Percentiles rank a stretch among this genome's conserved stretches.
Conservation (phyloP, 2,113 vertebrate species). For the Ascaphus truei region DNA sequence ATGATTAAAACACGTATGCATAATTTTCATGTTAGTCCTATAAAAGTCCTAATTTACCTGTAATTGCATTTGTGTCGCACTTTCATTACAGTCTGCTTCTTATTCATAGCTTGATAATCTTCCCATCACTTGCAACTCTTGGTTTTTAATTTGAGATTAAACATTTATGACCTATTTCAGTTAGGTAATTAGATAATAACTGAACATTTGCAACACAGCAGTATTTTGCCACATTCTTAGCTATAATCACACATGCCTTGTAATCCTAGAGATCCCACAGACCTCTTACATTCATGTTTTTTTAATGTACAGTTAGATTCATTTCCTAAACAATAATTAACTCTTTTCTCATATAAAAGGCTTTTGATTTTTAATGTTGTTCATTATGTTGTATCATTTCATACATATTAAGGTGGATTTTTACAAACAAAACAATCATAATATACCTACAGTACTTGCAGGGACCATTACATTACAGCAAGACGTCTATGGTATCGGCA, state of each 20-base stretch:
- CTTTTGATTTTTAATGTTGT: no score
- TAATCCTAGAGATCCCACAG: no score
- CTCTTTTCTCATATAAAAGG: no score
- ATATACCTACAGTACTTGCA: no score
- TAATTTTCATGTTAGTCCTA: neutral
- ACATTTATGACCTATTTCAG: constrained; percentile 29
- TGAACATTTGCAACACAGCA: constrained; percentile 1
- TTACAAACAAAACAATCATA: no score
- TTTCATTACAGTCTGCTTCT: constrained; percentile 25
- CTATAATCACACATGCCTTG: no score
- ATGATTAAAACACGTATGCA: no score
- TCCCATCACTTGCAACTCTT: constrained; percentile 12
- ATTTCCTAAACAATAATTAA: no score
- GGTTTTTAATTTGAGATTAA: constrained; percentile 28
- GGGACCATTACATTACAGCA: no score
- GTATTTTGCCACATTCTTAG: neutral
- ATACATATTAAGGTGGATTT: no score
- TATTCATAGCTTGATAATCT: constrained; percentile 25
- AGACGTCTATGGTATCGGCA: no score
- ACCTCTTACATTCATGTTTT: neutral
- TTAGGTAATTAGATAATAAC: constrained; percentile 27
- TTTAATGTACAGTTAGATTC: neutral
- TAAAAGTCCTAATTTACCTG: constrained; percentile 22
- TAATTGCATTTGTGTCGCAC: constrained; percentile 21
- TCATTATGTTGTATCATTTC: no score